These are phyloP conservation scores for Bergia puertoricense DNA, from an alignment of 92 coral and sea anemone genomes.

Conservation along the genomic window DNA sequence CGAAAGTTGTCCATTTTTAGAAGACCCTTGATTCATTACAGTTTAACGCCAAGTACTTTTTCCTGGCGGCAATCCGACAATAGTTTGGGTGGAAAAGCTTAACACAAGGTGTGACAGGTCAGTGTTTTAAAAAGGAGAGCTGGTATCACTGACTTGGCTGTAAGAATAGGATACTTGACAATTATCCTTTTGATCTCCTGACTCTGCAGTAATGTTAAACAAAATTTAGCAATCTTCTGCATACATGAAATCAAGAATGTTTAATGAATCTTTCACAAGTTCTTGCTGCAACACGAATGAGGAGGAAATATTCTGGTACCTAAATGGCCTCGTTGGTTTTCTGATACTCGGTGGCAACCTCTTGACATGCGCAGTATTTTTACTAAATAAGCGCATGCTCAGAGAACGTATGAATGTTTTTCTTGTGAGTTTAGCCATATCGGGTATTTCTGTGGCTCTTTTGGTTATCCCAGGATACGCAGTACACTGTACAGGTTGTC, in stretches of 20 bases:
- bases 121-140: too few relatives aligned
- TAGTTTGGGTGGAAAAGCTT: too few relatives aligned
- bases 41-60: too few relatives aligned
- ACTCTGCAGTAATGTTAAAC: not conserved
- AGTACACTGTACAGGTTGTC: not conserved
- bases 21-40: too few relatives aligned
- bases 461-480: constrained; percentile 9
- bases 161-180: too few relatives aligned
- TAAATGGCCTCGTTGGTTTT: not conserved
- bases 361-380: constrained; percentile 11
- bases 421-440: constrained; percentile 23
- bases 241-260: not conserved
- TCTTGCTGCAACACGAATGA: not conserved
- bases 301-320: not conserved
- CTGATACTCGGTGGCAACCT: constrained; percentile 11
- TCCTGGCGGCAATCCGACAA: too few relatives aligned
- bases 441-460: constrained; percentile 14
- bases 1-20: too few relatives aligned
- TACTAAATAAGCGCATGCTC: constrained; percentile 8
- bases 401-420: constrained; percentile 13
- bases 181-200: too few relatives aligned
- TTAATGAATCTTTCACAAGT: not conserved
- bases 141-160: too few relatives aligned
- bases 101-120: too few relatives aligned
- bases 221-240: too few relatives aligned